Evolutionary conservation across 2,888 invertebrate species (phyloP).

Genomic region (Cyaniris semiargus): DNA sequence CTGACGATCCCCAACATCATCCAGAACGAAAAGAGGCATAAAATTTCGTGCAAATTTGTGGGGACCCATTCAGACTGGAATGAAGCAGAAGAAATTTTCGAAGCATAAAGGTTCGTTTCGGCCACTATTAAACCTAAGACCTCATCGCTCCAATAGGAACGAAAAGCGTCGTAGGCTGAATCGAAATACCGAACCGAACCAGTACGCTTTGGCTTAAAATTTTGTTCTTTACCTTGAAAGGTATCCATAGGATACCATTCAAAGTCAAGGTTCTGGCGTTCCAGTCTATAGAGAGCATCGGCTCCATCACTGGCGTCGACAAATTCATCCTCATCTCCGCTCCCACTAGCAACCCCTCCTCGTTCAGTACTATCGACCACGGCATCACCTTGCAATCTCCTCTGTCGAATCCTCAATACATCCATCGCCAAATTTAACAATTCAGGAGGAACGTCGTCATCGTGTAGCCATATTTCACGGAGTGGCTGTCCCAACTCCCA

Average conservation of each 20-base stretch:
- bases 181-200: neutral
- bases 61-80: conserved; percentile 33
- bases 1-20: no score
- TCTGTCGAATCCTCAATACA: neutral
- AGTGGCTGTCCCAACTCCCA: conserved; percentile 7
- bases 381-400: conserved; percentile 1
- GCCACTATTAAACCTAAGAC: conserved; percentile 33
- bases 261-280: conserved; percentile 4
- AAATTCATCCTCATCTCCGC: neutral
- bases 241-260: conserved; percentile 17
- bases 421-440: conserved; percentile 24
- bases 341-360: neutral
- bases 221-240: neutral
- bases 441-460: conserved; percentile 18
- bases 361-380: neutral
- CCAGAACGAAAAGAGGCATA: no score
- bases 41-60: no score
- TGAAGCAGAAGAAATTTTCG: conserved; percentile 5
- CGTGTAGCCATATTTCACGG: neutral
- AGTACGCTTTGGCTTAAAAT: conserved; percentile 3
- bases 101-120: conserved; percentile 36
- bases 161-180: neutral
- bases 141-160: neutral
- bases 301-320: neutral
- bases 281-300: neutral